phyloP scores from a whole-genome alignment of 2,888 invertebrate genomes.

The Xylophagus ater region DNA sequence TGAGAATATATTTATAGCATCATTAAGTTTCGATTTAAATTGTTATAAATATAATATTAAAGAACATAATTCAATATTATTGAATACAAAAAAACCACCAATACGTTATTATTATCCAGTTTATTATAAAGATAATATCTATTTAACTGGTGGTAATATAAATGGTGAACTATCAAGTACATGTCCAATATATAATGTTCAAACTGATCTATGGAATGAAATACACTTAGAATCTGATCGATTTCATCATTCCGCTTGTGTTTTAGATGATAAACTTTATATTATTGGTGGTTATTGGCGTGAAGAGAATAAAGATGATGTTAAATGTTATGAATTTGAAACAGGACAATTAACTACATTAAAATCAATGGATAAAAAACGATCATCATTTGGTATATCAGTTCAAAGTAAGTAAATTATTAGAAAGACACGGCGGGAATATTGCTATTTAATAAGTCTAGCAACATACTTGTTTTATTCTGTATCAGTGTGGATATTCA shows the following conservation, averaged over 20 bases:
- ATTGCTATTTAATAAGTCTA: no score
- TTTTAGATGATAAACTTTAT: constrained; percentile 3
- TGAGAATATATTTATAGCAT: neutral
- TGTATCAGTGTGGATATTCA: no score
- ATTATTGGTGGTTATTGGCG: constrained; percentile 3
- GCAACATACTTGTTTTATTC: no score
- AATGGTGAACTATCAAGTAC: constrained; percentile 2
- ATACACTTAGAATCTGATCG: constrained; percentile 6
- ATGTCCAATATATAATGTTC: constrained; percentile 5
- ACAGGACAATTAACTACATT: constrained; percentile 2
- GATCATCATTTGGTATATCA: constrained; percentile 6
- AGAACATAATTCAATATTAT: constrained; percentile 5
- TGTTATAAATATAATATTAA: constrained; percentile 2
- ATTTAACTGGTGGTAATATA: constrained; percentile 8
- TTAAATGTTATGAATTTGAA: constrained; percentile 5
- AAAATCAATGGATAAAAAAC: neutral
- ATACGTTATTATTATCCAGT: constrained; percentile 7
- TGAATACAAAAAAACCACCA: constrained; percentile 1
- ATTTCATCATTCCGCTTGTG: constrained; percentile 5
- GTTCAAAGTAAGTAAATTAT: constrained; percentile 10
- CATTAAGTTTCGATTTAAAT: constrained; percentile 4
- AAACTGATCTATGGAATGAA: constrained; percentile 6
- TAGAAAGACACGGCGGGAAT: no score
- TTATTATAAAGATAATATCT: constrained; percentile 5
- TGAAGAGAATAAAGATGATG: constrained; percentile 3